Base-by-base conservation (phyloP, 2,797 vertebrate genomes). In the Acridotheres tristis region DNA sequence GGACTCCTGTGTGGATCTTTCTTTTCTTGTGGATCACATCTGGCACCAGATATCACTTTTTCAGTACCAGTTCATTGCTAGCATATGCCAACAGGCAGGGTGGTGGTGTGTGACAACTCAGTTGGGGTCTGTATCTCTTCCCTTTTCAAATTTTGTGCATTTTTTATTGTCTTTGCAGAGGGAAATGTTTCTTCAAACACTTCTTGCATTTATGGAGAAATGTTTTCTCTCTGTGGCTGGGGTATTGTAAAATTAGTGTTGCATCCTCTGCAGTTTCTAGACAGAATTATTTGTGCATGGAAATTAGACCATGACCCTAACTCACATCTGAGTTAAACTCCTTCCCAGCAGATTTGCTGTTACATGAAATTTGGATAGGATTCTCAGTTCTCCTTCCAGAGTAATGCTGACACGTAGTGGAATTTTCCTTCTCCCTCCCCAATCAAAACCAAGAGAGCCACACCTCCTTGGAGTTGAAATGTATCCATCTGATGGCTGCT, bases 341-440 rank as follows among this genome's bases (percentile, higher is more conserved):
- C 94, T 79, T 82, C 89, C 93, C 57, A 74, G 88, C 85, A 94
- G 83, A 81, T 90, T 68, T 85, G 27, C 83, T 82, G 77, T 85
- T 94, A 71, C 9, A 36, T 67, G 29, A 67, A 94, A 87, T 94
- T 91, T 93, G 94, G 71, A 91, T 47, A 65, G 36, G 32, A 74
- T 79, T 94, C 59, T 86, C 71, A 85, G 85, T 74, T 90, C 50
- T 91, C 20, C 38, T 80, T 95, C 80, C 86, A 94, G 61, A 87
- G 34, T 53, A 92, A 90, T 69, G 73, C 71, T 92, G 79, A 82
- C 89, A 90, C 5, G 2, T 81, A 40, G 47, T 74, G 91, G 91
- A 95, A 95, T 96, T 94, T 96, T 95, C 91, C 91, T 67, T 76
- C 32, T 6, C 8, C 23, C 19, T 45, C 7, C 10, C 21, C 34